Evolutionary conservation across 1,140 invertebrate genomes (phyloP).

Genomic region (Drosophila rhopaloa): DNA sequence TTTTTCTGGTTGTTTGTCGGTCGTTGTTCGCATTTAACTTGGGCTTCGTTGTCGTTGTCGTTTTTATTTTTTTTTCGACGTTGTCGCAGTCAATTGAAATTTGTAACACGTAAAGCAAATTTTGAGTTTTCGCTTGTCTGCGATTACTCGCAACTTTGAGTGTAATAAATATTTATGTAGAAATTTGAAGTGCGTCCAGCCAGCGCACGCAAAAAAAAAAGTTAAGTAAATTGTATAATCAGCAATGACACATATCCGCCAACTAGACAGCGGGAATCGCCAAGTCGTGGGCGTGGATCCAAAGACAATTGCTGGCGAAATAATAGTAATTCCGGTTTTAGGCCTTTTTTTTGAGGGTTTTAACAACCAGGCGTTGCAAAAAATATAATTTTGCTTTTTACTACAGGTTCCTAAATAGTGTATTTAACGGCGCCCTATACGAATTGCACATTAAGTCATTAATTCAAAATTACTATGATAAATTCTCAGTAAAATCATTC

Average conservation of each 20-base stretch:
- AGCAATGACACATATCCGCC: slow-evolving; percentile 55
- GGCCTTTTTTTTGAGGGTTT: background rate
- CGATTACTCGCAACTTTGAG: slow-evolving; percentile 19
- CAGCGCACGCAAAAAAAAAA: slow-evolving; percentile 7
- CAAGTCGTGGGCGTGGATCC: slow-evolving; percentile 12
- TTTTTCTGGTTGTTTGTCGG: slow-evolving; percentile 39
- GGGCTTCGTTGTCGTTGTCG: slow-evolving; percentile 15
- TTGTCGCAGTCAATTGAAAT: slow-evolving; percentile 47
- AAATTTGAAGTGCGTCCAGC: slow-evolving; percentile 29
- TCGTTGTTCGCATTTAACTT: slow-evolving; percentile 58
- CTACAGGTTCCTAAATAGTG: background rate
- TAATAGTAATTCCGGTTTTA: background rate
- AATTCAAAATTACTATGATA: too few species aligned
- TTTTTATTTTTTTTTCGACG: slow-evolving; percentile 3
- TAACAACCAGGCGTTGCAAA: background rate
- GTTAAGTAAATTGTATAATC: slow-evolving; percentile 53
- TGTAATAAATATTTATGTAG: slow-evolving; percentile 53
- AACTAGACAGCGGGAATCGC: slow-evolving; percentile 8
- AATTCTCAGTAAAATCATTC: too few species aligned
- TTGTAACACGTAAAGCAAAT: slow-evolving; percentile 48
- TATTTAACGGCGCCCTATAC: background rate
- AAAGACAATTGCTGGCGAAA: slow-evolving; percentile 2
- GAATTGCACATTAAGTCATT: too few species aligned
- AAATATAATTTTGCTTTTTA: too few species aligned
- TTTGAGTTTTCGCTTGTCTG: slow-evolving; percentile 28